Base-by-base conservation (phyloP, 1,140 invertebrate genomes). In the Caenorhabditis remanei region DNA sequence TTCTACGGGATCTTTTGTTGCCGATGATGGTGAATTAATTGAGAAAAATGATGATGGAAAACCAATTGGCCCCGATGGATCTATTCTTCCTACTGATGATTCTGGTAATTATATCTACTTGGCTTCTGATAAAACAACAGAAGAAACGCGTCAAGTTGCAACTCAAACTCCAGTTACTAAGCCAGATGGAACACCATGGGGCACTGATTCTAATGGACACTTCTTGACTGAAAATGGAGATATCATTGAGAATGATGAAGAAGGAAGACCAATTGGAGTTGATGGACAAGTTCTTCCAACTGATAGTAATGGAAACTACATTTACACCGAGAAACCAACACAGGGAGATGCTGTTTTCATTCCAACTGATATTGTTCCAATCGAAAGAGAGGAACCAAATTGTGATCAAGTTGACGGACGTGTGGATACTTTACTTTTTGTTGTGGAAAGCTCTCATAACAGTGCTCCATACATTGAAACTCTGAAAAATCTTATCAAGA, bases 141-240 rank as follows among this genome's bases (percentile, higher is more conserved):
- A 19, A 56, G 83, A 61, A 85, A 63, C 58, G 48, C 19, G 43
- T n/a, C 61, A 2, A 5, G 24, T 63, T 9, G 19, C 61, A 0
- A 32, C 61, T 24, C 9, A 53, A 9, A 11, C 11, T 63, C 61
- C 61, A 40, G 32, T 63, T 11, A 63, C 50, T 32, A 46, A 87
- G 53, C 65, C 83, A 8, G 19, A 88, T 43, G 87, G 87, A 21
- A 89, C 89, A 13, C 87, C 82, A 9, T 87, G 88, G 5, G 16
- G 75, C 16, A 88, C 87, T 19, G 86, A 85, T 56, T 43, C 43
- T 11, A 50, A 16, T 11, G 50, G 85, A 16, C 40, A 53, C 9
- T 56, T 67, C 14, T 8, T 71, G 19, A 79, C 85, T 79, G 43
- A 56, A 11, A 41, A 86, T 43, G 48, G 71, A 55, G 24, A 53